Conservation (phyloP, 2,797 vertebrate genomes). For the Poecilia gillii region DNA sequence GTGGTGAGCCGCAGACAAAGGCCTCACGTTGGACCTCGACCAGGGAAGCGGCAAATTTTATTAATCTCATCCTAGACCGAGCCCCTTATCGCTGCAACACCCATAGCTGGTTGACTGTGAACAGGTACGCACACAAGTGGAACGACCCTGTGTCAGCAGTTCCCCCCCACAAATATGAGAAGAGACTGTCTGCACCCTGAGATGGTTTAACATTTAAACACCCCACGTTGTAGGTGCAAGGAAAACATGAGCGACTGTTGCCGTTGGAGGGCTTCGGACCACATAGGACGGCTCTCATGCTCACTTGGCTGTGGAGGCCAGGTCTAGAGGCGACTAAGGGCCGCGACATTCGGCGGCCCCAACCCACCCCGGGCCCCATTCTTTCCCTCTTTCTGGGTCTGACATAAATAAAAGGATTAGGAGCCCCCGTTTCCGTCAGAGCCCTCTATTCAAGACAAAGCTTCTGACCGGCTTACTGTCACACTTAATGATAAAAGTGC, state of each 20-base stretch:
- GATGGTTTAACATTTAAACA: slow-evolving; percentile 18
- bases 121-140: slow-evolving; percentile 15
- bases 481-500: slow-evolving; percentile 96
- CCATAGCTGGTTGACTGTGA: slow-evolving; percentile 29
- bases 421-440: slow-evolving; percentile 95
- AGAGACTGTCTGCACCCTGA: neutral
- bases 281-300: slow-evolving; percentile 82
- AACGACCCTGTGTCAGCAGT: neutral
- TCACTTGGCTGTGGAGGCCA: slow-evolving; percentile 83
- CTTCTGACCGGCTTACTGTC: slow-evolving; percentile 89
- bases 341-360: slow-evolving; percentile 86
- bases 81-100: slow-evolving; percentile 40
- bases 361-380: slow-evolving; percentile 82
- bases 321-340: slow-evolving; percentile 72
- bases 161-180: neutral
- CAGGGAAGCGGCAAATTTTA: slow-evolving; percentile 74
- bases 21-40: slow-evolving; percentile 71
- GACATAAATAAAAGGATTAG: slow-evolving; percentile 99
- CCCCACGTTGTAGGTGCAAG: slow-evolving; percentile 25
- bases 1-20: slow-evolving; percentile 68
- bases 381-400: slow-evolving; percentile 89
- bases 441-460: slow-evolving; percentile 92
- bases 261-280: slow-evolving; percentile 65
- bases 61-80: slow-evolving; percentile 74
- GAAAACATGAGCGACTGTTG: slow-evolving; percentile 35